Conservation (phyloP, 2,113 vertebrate genomes). For the Carassius carassius region DNA sequence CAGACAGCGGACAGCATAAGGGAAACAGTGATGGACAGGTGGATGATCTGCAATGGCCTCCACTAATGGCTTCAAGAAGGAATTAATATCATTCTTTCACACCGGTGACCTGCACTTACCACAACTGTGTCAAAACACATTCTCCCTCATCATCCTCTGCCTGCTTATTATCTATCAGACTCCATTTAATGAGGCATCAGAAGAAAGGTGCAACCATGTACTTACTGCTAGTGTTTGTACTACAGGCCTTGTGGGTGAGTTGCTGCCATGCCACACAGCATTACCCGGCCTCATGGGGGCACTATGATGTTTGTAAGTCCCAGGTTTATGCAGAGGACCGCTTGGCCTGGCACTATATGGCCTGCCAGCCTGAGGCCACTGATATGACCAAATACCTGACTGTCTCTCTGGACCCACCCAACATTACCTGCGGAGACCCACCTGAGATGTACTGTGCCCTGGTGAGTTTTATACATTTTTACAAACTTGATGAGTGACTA, state of each 20-base stretch:
- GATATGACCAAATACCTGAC: constrained; percentile 95
- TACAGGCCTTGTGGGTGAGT: constrained; percentile 88
- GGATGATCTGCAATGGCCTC: constrained; percentile 69
- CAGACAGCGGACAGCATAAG: constrained; percentile 57
- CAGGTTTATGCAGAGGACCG: constrained; percentile 93
- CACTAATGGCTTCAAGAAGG: constrained; percentile 60
- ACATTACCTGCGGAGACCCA: constrained; percentile 97
- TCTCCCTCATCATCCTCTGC: constrained; percentile 15
- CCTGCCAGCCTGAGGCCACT: constrained; percentile 94
- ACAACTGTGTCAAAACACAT: constrained; percentile 51
- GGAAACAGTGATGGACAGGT: constrained; percentile 79
- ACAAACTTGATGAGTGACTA: background rate
- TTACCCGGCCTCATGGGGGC: constrained; percentile 93
- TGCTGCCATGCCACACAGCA: constrained; percentile 89
- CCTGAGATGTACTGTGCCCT: constrained; percentile 95
- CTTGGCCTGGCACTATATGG: constrained; percentile 98
- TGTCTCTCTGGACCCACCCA: constrained; percentile 90
- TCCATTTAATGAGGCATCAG: constrained; percentile 36
- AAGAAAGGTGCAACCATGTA: constrained; percentile 76
- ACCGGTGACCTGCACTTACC: constrained; percentile 45
- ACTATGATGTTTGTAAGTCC: constrained; percentile 96
- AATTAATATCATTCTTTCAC: constrained; percentile 54
- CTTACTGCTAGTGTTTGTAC: constrained; percentile 84
- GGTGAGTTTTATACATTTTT: constrained; percentile 80
- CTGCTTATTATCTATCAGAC: constrained; percentile 33